Conservation (phyloP, 2,797 vertebrate genomes). For the Syndactyla subalaris region DNA sequence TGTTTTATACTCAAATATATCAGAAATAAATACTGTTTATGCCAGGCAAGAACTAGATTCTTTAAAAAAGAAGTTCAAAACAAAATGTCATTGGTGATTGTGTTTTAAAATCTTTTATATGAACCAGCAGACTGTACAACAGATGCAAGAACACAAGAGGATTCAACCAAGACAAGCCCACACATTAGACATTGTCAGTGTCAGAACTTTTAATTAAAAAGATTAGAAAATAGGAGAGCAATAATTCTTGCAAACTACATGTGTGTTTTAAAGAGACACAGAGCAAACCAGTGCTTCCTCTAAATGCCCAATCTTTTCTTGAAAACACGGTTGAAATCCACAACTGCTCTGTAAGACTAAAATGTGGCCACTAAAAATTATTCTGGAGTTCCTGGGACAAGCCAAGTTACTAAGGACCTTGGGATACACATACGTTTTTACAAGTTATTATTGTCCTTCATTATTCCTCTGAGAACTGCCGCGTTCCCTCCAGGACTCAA, state of each 20-base stretch:
- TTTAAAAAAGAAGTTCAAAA: neutral
- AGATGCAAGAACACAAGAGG: conserved; percentile 36
- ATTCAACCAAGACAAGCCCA: conserved; percentile 37
- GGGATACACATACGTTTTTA: neutral
- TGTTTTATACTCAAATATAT: neutral
- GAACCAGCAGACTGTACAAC: conserved; percentile 24
- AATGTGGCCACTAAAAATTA: neutral
- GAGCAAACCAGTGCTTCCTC: neutral
- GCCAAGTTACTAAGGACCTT: neutral
- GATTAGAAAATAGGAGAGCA: neutral
- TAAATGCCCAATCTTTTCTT: neutral
- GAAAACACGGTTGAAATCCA: neutral
- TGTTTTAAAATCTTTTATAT: neutral
- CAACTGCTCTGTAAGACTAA: neutral
- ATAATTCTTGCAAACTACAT: neutral
- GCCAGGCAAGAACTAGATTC: neutral
- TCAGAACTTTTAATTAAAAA: neutral
- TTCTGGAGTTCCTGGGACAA: neutral
- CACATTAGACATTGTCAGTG: neutral
- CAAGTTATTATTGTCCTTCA: neutral
- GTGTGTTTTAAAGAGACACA: neutral
- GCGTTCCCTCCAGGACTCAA: neutral
- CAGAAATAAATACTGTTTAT: neutral
- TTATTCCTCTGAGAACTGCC: neutral
- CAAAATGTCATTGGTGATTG: neutral